phyloP scores from a whole-genome alignment of 1,140 invertebrate species.

The Drosophila sucinea region DNA sequence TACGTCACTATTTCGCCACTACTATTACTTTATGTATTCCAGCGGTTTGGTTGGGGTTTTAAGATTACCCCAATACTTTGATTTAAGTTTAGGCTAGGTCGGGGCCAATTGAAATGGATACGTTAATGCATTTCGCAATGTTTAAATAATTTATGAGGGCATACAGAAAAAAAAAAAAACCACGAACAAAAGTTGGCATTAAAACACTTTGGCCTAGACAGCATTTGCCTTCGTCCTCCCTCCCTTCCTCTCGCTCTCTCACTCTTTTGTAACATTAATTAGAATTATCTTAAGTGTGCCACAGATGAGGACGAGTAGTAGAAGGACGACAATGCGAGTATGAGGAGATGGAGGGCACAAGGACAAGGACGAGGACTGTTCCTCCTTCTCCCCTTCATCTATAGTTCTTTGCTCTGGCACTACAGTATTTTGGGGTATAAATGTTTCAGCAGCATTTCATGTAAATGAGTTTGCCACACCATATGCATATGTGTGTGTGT shows the following conservation, averaged over 20 bases:
- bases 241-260: neutral
- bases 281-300: conserved; percentile 64
- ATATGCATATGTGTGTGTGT: conserved; percentile 21
- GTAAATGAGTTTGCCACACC: conserved; percentile 60
- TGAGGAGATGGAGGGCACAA: neutral
- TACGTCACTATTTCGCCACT: too few relatives aligned
- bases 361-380: neutral
- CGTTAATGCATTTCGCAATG: neutral
- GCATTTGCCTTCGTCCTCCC: conserved; percentile 6
- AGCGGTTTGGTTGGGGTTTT: too few relatives aligned
- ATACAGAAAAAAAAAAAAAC: neutral
- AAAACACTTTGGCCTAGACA: conserved; percentile 24
- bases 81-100: too few relatives aligned
- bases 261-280: conserved; percentile 47
- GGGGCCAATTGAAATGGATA: too few relatives aligned
- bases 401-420: conserved; percentile 2
- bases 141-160: neutral
- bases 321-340: neutral
- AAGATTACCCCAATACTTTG: too few relatives aligned
- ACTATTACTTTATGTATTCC: too few relatives aligned
- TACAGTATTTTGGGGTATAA: conserved; percentile 35
- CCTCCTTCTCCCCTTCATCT: neutral
- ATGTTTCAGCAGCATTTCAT: conserved; percentile 70
- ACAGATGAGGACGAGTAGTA: conserved; percentile 11
- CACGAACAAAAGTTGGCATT: neutral